Percentiles rank a stretch among this genome's conserved stretches.
These are phyloP conservation scores for Hemitrygon akajei DNA, from an alignment of 2,797 vertebrate species.

Conservation along the genomic window DNA sequence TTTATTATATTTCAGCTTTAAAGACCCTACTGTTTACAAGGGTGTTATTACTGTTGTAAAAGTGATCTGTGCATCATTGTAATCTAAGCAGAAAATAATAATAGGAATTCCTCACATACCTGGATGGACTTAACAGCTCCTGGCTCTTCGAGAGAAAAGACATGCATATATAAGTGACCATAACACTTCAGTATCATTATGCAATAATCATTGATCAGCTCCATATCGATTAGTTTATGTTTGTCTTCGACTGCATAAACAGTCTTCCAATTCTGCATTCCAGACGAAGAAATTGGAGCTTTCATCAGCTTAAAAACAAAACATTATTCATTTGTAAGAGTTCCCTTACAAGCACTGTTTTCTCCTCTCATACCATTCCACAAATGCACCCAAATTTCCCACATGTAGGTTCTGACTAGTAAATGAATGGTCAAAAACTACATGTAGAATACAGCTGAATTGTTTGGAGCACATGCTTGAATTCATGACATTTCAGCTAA, in stretches of 20 bases:
- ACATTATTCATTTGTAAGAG: neutral
- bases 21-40: neutral
- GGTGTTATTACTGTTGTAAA: neutral
- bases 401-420: too few relatives aligned
- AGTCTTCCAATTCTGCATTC: constrained; percentile 68
- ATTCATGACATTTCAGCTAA: neutral
- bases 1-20: neutral
- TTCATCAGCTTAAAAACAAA: constrained; percentile 65
- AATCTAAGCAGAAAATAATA: neutral
- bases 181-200: constrained; percentile 64
- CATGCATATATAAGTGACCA: constrained; percentile 62
- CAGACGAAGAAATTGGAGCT: constrained; percentile 59
- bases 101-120: constrained; percentile 57
- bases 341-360: neutral
- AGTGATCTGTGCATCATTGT: neutral
- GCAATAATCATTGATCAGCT: constrained; percentile 75
- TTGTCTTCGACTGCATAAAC: constrained; percentile 63
- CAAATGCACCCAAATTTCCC: neutral
- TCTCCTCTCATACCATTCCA: neutral
- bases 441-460: neutral
- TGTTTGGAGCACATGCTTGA: neutral
- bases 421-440: neutral
- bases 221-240: constrained; percentile 76
- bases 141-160: constrained; percentile 63
- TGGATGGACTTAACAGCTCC: constrained; percentile 56